A percentile compares a stretch with the other conserved stretches of the same genome.
These are phyloP conservation scores for Willowsia nigromaculata DNA, from an alignment of 2,888 invertebrate species.

Conservation along the genomic window DNA sequence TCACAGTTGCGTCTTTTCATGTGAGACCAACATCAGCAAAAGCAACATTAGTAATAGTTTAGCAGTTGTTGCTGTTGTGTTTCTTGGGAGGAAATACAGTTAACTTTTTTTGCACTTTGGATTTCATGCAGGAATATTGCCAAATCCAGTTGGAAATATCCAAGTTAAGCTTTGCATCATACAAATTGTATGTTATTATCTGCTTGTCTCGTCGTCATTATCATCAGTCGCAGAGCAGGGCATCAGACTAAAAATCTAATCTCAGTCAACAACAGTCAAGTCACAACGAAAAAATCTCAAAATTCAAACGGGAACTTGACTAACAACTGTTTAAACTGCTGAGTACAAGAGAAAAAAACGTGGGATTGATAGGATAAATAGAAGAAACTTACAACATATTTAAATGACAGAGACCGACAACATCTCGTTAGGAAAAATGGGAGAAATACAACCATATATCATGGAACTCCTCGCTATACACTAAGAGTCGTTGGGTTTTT, in stretches of 20 bases:
- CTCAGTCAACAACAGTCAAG: slow-evolving; percentile 9
- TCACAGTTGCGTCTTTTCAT: slow-evolving; percentile 16
- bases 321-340: not conserved
- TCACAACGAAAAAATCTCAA: not conserved
- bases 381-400: not conserved
- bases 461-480: not conserved
- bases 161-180: slow-evolving; percentile 20
- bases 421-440: slow-evolving; percentile 30
- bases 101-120: not conserved
- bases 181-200: slow-evolving; percentile 12
- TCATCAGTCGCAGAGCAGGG: not conserved
- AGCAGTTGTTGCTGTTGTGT: not conserved
- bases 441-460: not conserved
- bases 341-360: not conserved
- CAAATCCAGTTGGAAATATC: slow-evolving; percentile 36
- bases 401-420: slow-evolving; percentile 19
- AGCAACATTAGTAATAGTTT: not conserved
- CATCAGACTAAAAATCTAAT: not conserved
- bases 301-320: not conserved
- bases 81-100: not conserved
- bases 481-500: not conserved
- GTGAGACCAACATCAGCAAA: not conserved
- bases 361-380: not conserved
- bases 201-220: not conserved
- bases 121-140: slow-evolving; percentile 24